phyloP scores from a whole-genome alignment of 2,888 invertebrate species.

The Pheosia gnoma region DNA sequence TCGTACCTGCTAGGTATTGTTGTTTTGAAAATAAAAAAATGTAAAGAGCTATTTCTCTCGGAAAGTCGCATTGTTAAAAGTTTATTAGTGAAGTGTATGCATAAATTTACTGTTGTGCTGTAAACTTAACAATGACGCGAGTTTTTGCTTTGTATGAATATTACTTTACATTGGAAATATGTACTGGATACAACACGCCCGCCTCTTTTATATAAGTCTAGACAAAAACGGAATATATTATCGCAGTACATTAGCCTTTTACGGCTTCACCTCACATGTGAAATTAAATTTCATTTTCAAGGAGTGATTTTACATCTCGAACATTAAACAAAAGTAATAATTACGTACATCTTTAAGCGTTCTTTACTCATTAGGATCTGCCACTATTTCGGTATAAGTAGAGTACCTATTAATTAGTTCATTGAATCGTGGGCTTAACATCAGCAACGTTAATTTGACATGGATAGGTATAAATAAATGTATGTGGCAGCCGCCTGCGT shows the following conservation, averaged over 20 bases:
- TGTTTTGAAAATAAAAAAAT: constrained; percentile 18
- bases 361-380: not conserved
- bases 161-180: constrained; percentile 2
- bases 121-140: constrained; percentile 20
- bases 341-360: not conserved
- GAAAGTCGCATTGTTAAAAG: constrained; percentile 16
- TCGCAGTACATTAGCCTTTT: constrained; percentile 30
- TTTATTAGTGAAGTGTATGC: constrained; percentile 22
- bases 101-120: constrained; percentile 18
- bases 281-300: constrained; percentile 34
- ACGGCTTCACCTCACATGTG: constrained; percentile 26
- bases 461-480: not conserved
- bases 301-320: constrained; percentile 10
- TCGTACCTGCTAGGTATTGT: constrained; percentile 18
- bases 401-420: too few species aligned
- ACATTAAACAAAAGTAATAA: not conserved
- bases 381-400: too few species aligned
- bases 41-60: constrained; percentile 12
- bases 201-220: constrained; percentile 24
- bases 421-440: too few species aligned
- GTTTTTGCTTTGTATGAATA: constrained; percentile 14
- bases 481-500: not conserved
- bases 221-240: constrained; percentile 34
- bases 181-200: constrained; percentile 12
- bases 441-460: not conserved